A percentile compares a stretch with the other conserved stretches of the same genome.
Evolutionary conservation across 2,888 invertebrate species (phyloP).

Genomic region (Meiosimyza platycephala): DNA sequence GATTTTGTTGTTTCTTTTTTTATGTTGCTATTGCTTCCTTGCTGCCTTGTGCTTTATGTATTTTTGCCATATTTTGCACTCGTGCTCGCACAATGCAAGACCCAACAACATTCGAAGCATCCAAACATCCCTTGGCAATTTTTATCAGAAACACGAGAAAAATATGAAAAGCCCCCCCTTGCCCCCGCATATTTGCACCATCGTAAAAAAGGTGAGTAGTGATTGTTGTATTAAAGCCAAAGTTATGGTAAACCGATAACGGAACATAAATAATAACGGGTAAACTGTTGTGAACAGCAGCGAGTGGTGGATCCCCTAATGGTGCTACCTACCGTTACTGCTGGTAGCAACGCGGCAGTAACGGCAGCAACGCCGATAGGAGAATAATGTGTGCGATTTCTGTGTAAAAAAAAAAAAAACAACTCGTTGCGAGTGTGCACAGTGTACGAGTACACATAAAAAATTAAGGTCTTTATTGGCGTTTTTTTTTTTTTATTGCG

Average conservation of each 20-base stretch:
- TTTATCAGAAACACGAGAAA: constrained; percentile 33
- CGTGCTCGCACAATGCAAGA: no score
- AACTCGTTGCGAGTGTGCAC: not conserved
- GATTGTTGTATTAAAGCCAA: constrained; percentile 45
- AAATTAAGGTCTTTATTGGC: not conserved
- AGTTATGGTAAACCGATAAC: constrained; percentile 61
- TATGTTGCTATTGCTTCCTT: no score
- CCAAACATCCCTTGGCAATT: constrained; percentile 30
- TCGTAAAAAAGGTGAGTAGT: constrained; percentile 59
- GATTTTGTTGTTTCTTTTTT: no score
- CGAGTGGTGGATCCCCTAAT: not conserved
- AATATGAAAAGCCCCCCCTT: constrained; percentile 22
- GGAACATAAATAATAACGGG: constrained; percentile 63
- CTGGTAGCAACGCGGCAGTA: not conserved
- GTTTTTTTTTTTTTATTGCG: not conserved
- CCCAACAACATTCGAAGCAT: constrained; percentile 1
- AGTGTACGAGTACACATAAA: not conserved
- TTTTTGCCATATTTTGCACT: no score
- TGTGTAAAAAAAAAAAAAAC: not conserved
- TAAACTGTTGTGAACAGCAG: constrained; percentile 7
- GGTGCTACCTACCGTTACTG: not conserved
- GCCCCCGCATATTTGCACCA: constrained; percentile 54
- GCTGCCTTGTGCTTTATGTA: no score
- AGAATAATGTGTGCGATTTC: constrained; percentile 3
- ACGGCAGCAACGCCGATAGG: not conserved